Evolutionary conservation across 1,140 invertebrate species (phyloP), one percentile per base, ranked within the genome.

Genomic region (Drosophila setifemur): DNA sequence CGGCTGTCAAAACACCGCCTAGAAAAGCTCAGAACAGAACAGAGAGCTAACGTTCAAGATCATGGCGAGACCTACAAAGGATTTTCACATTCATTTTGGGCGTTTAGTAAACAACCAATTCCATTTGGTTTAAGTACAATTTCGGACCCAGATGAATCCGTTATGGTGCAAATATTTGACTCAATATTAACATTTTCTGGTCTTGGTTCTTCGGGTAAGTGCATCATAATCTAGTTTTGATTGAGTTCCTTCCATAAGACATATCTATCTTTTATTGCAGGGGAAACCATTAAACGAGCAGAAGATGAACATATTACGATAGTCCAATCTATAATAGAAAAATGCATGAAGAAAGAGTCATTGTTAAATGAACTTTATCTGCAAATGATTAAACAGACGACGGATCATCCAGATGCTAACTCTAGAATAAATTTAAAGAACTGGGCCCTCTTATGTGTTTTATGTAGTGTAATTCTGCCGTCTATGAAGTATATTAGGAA

Each of bases 341-440:
- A 96, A 55, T 97, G 96, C 70, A 95, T 98, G 95, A 93, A 95
- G 54, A 96, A 96, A 71, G 97, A 98, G 83, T 93, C 94, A 31
- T 91, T 98, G 11, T 92, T 98, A 9, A 97, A 96, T 73, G 98
- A 99, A 91, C 91, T 98, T 37, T 98, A 97, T 90, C 92, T 98
- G 29, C 97, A 98, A 87, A 92, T 99, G 3, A 96, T 98, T 40
- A 98, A 97, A 91, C 92, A 93, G 92, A 98, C 97, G 0, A 98
- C 97, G 0, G 97, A 98, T 78, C 95, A 96, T 91, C 94, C 95
- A 9, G 97, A 98, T 92, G 96, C 97, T 0, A 97, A 96, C 88
- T 97, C 96, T 28, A 91, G 95, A 37, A 96, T 97, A 0, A 97
- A 97, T 89, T 90, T 96, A 3, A 93, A 97, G 14, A 96, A 98